phyloP scores from a whole-genome alignment of 2,113 vertebrate genomes.

The Prolemur simus region DNA sequence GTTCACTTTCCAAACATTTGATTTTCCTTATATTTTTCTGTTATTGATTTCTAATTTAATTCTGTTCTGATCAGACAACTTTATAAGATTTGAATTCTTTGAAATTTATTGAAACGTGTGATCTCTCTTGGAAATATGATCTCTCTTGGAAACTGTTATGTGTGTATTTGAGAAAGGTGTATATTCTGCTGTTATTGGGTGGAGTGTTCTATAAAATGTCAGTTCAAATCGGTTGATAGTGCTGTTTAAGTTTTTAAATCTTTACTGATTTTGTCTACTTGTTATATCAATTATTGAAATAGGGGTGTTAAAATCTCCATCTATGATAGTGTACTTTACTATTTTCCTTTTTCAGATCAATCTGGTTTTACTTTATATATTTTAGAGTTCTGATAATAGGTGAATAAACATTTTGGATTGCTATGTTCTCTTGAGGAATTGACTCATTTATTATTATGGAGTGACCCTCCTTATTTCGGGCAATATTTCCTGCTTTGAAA shows the following conservation, averaged over 20 bases:
- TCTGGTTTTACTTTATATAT: not conserved
- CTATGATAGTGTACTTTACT: not conserved
- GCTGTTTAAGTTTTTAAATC: not conserved
- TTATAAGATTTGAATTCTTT: not conserved
- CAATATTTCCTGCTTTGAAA: not conserved
- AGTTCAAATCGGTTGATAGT: not conserved
- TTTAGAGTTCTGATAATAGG: constrained; percentile 4
- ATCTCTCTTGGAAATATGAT: not conserved
- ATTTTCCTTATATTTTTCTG: not conserved
- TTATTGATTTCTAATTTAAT: constrained; percentile 7
- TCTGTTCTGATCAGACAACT: not conserved
- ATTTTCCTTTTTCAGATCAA: not conserved
- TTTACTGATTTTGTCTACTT: not conserved
- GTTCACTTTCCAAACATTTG: not conserved
- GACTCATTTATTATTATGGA: not conserved
- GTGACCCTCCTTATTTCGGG: not conserved
- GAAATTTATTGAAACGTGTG: not conserved
- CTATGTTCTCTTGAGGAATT: not conserved
- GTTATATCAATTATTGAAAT: not conserved
- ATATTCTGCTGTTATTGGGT: not conserved
- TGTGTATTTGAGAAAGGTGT: not conserved
- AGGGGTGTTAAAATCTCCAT: not conserved
- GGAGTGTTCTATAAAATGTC: not conserved
- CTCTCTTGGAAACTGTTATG: not conserved
- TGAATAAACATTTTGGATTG: not conserved